Evolutionary conservation across 2,113 vertebrate species (phyloP), one percentile per base, ranked within the genome.

Genomic region (Tychaedon coryphoeus): DNA sequence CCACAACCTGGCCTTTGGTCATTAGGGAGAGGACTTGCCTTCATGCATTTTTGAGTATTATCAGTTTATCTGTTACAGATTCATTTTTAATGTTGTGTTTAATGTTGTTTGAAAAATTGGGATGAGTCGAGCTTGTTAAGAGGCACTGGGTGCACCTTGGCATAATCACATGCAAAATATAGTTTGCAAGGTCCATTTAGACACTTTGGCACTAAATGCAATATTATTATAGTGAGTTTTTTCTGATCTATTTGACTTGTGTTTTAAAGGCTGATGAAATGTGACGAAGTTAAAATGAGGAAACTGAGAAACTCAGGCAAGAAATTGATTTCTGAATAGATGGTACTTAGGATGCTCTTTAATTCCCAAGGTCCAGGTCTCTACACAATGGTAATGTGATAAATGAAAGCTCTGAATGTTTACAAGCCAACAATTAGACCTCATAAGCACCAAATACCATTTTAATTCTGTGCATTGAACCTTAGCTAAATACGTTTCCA

Each of bases 381-480:
- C 91, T 94, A 36, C 88, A 88, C 76, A 93, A 87, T 71, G 38
- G 75, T 95, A 96, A 96, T 91, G 93, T 97, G 96, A 97, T 96
- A 96, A 97, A 96, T 96, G 92, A 95, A 89, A 96, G 91, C 90
- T 75, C 92, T 75, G 66, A 88, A 95, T 96, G 97, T 97, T 97
- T 97, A 97, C 96, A 96, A 96, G 96, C 93, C 90, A 95, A 95
- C 97, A 97, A 97, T 97, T 97, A 97, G 93, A 88, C 88, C 93
- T 96, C 93, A 70, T 96, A 96, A 97, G 95, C 92, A 93, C 85
- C 96, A 90, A 96, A 96, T 97, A 86, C 94, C 93, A 60, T 95
- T 97, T 96, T 96, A 97, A 97, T 97, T 96, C 94, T 94, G 94
- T 93, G 89, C 97, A 93, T 93, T 96, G 96, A 97, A 97, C 96